Evolutionary conservation across 1,140 invertebrate genomes (phyloP).

Genomic region (Habropoda laboriosa): DNA sequence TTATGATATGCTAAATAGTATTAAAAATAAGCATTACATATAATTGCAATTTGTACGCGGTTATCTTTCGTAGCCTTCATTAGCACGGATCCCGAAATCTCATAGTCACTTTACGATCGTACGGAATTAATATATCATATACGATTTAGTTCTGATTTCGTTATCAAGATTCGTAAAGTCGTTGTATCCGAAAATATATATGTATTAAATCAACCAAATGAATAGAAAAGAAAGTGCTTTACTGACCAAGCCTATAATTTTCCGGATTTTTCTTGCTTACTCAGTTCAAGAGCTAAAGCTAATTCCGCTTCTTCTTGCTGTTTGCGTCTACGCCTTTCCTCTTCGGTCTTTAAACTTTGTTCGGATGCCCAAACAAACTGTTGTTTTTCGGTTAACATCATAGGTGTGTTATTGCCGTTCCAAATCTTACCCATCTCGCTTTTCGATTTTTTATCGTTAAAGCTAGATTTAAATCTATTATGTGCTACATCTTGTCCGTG

Average conservation of each 20-base stretch:
- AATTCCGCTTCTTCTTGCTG: slow-evolving; percentile 74
- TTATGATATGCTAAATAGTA: slow-evolving; percentile 40
- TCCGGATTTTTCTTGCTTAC: slow-evolving; percentile 69
- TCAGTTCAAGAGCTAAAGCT: slow-evolving; percentile 74
- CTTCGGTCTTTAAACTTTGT: slow-evolving; percentile 73
- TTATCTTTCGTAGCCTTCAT: slow-evolving; percentile 29
- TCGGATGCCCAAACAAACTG: slow-evolving; percentile 74
- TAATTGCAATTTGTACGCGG: slow-evolving; percentile 9
- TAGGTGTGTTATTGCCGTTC: slow-evolving; percentile 64
- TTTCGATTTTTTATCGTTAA: slow-evolving; percentile 67
- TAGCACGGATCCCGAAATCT: slow-evolving; percentile 15
- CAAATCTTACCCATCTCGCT: slow-evolving; percentile 66
- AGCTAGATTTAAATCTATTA: slow-evolving; percentile 59
- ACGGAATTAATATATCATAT: slow-evolving; percentile 19
- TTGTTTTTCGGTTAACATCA: slow-evolving; percentile 67
- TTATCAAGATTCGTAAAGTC: slow-evolving; percentile 22
- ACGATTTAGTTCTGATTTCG: slow-evolving; percentile 13
- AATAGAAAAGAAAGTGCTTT: slow-evolving; percentile 21
- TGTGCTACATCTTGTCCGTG: slow-evolving; percentile 56
- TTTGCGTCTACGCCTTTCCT: slow-evolving; percentile 74
- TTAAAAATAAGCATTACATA: slow-evolving; percentile 38
- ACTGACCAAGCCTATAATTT: slow-evolving; percentile 53
- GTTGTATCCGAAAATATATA: slow-evolving; percentile 37
- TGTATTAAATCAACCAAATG: not conserved
- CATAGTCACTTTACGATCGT: not conserved